Percentiles rank a stretch among this genome's conserved stretches.
Evolutionary conservation across 2,888 invertebrate species (phyloP).

Genomic region (Diaprepes abbreviatus): DNA sequence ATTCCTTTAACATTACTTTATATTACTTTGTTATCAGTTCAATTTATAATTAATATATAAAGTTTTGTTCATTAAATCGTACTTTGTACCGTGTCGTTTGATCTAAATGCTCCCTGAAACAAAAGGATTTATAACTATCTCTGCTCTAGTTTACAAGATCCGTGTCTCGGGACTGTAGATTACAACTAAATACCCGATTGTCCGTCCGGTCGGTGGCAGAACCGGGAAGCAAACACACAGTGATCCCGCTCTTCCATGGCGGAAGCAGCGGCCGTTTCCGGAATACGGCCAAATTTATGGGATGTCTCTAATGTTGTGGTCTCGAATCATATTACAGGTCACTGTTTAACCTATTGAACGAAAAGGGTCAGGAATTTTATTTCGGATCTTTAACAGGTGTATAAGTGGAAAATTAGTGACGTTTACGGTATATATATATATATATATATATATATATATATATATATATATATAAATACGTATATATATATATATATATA

Average conservation of each 20-base stretch:
- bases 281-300: constrained; percentile 44
- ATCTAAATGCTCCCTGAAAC: background rate
- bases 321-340: constrained; percentile 46
- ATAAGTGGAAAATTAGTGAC: too few species aligned
- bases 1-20: too few species aligned
- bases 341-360: constrained; percentile 44
- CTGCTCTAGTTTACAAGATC: constrained; percentile 7
- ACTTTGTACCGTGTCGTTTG: too few species aligned
- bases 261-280: constrained; percentile 47
- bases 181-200: constrained; percentile 33
- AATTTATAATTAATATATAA: too few species aligned
- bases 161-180: constrained; percentile 6
- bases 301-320: constrained; percentile 40
- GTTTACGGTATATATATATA: too few species aligned
- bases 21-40: too few species aligned
- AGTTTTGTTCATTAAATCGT: too few species aligned
- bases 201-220: constrained; percentile 37
- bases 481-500: too few species aligned
- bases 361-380: constrained; percentile 34
- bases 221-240: constrained; percentile 43
- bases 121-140: background rate
- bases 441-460: too few species aligned
- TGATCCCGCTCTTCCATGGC: constrained; percentile 42
- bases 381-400: too few species aligned
- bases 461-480: too few species aligned